Conservation (phyloP, 1,140 invertebrate species). For the Ceratoteleas bidentatus region DNA sequence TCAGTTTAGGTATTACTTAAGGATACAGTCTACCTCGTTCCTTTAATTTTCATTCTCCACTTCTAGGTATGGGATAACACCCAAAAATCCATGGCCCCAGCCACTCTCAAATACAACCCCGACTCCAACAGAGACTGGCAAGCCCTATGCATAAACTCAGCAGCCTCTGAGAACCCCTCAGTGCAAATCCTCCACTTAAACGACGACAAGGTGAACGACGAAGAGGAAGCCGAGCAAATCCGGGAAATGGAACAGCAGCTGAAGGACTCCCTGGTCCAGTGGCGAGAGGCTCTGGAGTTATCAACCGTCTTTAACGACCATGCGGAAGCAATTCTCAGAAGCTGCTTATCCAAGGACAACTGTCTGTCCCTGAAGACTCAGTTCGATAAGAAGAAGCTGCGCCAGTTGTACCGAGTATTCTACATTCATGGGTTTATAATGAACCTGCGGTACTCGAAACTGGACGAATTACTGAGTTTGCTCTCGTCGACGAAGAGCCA, state of each 20-base stretch:
- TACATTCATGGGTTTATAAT: slow-evolving; percentile 76
- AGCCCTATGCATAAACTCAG: slow-evolving; percentile 51
- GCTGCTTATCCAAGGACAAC: slow-evolving; percentile 64
- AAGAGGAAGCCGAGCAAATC: slow-evolving; percentile 37
- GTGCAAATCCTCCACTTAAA: slow-evolving; percentile 72
- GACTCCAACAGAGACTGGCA: slow-evolving; percentile 76
- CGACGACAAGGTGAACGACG: slow-evolving; percentile 43
- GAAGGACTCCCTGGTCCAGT: slow-evolving; percentile 72
- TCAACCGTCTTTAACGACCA: slow-evolving; percentile 77
- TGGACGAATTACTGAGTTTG: slow-evolving; percentile 72
- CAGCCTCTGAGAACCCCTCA: slow-evolving; percentile 49
- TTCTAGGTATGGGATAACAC: slow-evolving; percentile 78
- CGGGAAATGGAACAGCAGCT: slow-evolving; percentile 72
- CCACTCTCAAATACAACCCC: slow-evolving; percentile 73
- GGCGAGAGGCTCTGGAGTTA: slow-evolving; percentile 71
- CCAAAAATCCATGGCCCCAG: slow-evolving; percentile 71
- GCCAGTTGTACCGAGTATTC: slow-evolving; percentile 76
- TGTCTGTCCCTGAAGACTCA: slow-evolving; percentile 63
- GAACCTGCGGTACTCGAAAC: slow-evolving; percentile 70
- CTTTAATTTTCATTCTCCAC: no score
- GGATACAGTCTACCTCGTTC: no score
- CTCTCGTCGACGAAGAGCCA: slow-evolving; percentile 75
- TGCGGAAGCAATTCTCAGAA: slow-evolving; percentile 71
- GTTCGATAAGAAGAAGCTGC: slow-evolving; percentile 74
- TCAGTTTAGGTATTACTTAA: no score